Evolutionary conservation across 2,888 invertebrate genomes (phyloP), one percentile per base, ranked within the genome.

Genomic region (Drosophila longiperda): DNA sequence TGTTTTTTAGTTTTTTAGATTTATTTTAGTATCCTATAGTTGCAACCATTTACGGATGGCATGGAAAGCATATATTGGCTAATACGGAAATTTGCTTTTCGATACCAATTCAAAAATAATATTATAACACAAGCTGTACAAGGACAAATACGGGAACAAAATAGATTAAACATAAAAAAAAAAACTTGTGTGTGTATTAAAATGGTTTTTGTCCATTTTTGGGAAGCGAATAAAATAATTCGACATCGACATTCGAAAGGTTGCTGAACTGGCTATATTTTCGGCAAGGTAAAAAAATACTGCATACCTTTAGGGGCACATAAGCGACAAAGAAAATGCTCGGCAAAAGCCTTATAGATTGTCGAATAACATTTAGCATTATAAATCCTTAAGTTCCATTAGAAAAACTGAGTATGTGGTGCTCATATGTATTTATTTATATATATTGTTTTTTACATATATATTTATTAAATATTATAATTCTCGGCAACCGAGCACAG

Each of bases 401-500:
- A 45, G 20, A 20, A 12, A 45, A 45, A 45, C 42, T 3, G 6
- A 45, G 20, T 45, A 45, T 45, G 6, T 11, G n/a, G n/a, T n/a
- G n/a, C n/a, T n/a, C n/a, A n/a, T n/a, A 42, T 9, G n/a, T n/a
- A 6, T 42, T 4, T n/a, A 42, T n/a, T 34, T 17, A 8, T 48
- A 42, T 38, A 42, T n/a, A 34, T 17, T 5, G 48, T 49, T 38
- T 40, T 36, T 11, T 36, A 15, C 15, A 23, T 33, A 29, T 9
- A 34, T 17, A 9, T 17, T 3, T 42, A 15, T 54, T 76, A 80
- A 1, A 74, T 49, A 55, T 50, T 48, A 17, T 40, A 82, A 8
- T 70, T 20, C 34, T 82, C 83, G 7, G 34, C 29, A 12, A 64
- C 3, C 11, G 61, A 71, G 65, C 86, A 86, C 15, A 86, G 55